Evolutionary conservation across 2,113 vertebrate genomes (phyloP).

Genomic region (Zosterops hypoxanthus): DNA sequence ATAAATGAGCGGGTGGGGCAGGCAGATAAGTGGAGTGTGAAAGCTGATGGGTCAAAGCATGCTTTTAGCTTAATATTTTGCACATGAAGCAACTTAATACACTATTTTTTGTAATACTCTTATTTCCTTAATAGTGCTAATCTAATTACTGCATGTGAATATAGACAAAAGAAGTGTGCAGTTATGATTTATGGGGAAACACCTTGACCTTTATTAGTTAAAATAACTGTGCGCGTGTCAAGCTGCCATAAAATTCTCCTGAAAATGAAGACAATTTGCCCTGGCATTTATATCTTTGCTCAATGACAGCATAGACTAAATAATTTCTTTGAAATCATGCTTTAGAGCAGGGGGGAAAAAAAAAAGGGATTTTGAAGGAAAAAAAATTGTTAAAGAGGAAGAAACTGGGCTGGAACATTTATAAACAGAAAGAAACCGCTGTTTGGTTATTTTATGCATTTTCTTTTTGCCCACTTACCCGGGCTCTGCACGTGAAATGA

Average conservation of each 20-base stretch:
- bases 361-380: not conserved
- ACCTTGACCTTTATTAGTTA: conserved; percentile 66
- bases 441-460: not conserved
- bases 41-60: conserved; percentile 49
- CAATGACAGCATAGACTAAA: conserved; percentile 6
- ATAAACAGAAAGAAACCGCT: not conserved
- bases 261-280: conserved; percentile 27
- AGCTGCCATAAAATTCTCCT: conserved; percentile 31
- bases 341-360: not conserved
- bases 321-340: conserved; percentile 18
- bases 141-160: conserved; percentile 57
- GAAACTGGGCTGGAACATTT: not conserved
- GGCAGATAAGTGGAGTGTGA: conserved; percentile 58
- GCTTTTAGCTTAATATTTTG: conserved; percentile 70
- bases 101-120: conserved; percentile 50
- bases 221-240: conserved; percentile 51
- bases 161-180: conserved; percentile 52
- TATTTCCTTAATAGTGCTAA: conserved; percentile 65
- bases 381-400: not conserved
- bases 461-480: not conserved
- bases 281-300: conserved; percentile 1
- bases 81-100: conserved; percentile 53
- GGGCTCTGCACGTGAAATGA: not conserved
- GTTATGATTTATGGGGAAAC: conserved; percentile 70
- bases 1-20: conserved; percentile 59